These are phyloP conservation scores for Anoplopoma fimbria DNA, from an alignment of 2,113 vertebrate genomes.

Conservation along the genomic window DNA sequence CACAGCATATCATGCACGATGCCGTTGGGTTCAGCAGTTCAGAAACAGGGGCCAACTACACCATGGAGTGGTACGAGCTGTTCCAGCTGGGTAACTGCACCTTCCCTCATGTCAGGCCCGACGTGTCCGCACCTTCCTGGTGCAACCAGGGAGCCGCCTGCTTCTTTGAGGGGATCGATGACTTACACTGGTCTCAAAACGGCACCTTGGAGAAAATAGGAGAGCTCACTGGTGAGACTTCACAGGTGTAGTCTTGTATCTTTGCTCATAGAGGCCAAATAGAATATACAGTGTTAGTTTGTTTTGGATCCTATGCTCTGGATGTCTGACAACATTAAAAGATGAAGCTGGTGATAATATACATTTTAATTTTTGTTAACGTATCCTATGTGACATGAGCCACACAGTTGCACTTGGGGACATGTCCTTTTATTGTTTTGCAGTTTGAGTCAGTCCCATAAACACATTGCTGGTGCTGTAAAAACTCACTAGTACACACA, in stretches of 20 bases:
- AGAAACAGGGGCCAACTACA: conserved; percentile 89
- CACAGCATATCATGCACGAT: conserved; percentile 97
- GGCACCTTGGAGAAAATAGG: conserved; percentile 92
- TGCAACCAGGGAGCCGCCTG: conserved; percentile 99
- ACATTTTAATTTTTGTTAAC: neutral
- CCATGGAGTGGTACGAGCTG: conserved; percentile 98
- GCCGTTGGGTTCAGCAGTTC: conserved; percentile 93
- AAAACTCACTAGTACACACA: neutral
- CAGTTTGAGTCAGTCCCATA: neutral
- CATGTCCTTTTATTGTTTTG: neutral
- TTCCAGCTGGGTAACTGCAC: conserved; percentile 99
- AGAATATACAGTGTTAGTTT: neutral
- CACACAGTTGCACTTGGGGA: neutral
- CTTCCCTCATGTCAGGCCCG: conserved; percentile 92
- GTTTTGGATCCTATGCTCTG: neutral
- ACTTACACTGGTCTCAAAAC: conserved; percentile 94
- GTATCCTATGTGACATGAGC: neutral
- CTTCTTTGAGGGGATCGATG: conserved; percentile 95
- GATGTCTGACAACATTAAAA: neutral
- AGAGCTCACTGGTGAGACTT: conserved; percentile 88
- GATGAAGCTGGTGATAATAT: neutral
- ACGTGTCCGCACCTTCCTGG: conserved; percentile 90
- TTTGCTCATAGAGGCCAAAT: neutral
- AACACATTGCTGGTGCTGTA: neutral
- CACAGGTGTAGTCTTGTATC: neutral